Evolutionary conservation across 2,113 vertebrate species (phyloP).

Genomic region (Ptychochromis oligacanthus): DNA sequence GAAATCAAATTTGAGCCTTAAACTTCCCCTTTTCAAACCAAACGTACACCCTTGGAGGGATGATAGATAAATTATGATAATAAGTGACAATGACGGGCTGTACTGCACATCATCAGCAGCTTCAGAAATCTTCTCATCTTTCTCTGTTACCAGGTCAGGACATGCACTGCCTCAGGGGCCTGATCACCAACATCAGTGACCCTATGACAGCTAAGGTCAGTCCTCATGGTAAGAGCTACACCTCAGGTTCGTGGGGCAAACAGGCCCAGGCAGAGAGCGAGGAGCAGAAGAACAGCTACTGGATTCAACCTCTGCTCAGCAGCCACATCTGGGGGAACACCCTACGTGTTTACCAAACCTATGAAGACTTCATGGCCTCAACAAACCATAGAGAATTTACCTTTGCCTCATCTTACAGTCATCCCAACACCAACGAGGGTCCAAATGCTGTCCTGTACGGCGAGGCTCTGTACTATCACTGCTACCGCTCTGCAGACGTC

Average conservation of each 20-base stretch:
- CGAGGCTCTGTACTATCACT: conserved; percentile 83
- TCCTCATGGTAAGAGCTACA: conserved; percentile 81
- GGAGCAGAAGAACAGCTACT: conserved; percentile 74
- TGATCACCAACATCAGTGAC: conserved; percentile 82
- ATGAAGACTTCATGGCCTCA: conserved; percentile 83
- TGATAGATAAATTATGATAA: accelerated
- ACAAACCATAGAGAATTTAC: conserved; percentile 24
- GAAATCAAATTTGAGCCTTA: neutral
- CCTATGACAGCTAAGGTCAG: conserved; percentile 84
- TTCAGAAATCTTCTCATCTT: neutral
- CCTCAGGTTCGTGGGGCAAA: conserved; percentile 87
- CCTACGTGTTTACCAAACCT: conserved; percentile 77
- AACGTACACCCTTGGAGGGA: neutral
- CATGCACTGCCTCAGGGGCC: conserved; percentile 58
- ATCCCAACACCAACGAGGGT: conserved; percentile 76
- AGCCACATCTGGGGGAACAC: conserved; percentile 67
- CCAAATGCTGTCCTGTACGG: conserved; percentile 83
- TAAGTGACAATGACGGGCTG: neutral
- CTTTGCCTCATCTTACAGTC: conserved; percentile 25
- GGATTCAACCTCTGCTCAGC: conserved; percentile 83
- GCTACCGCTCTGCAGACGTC: conserved; percentile 58
- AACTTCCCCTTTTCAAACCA: neutral
- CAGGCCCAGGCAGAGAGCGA: conserved; percentile 65
- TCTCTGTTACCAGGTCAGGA: conserved; percentile 41
- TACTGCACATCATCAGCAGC: too few relatives aligned